Base-by-base conservation (phyloP, 2,888 invertebrate species). In the Volucella inflata region DNA sequence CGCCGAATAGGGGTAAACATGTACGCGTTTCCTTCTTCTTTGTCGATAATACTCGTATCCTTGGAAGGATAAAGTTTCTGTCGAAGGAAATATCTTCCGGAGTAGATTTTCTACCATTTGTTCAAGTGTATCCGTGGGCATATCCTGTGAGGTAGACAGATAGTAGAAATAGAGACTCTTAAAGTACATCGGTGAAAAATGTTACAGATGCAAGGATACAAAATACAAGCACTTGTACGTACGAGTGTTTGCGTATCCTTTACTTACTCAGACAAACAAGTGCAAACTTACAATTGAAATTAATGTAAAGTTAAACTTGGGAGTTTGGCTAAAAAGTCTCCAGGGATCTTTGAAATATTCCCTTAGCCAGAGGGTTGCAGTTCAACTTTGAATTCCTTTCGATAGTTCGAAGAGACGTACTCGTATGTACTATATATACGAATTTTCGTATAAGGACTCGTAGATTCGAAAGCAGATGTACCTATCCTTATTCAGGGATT, bases 221-320 rank as follows among this genome's bases (percentile, higher is more conserved):
- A 40, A 36, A 16, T 48, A 11, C 9, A 53, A 40, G 55, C 46
- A 60, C 55, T 78, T 59, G 44, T 42, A 21, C 70, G 64, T 40
- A 59, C 55, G 42, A 59, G 59, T 85, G 85, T 85, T 85, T 85
- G 72, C 76, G 81, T 85, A 85, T 85, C 76, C 76, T 77, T 85
- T 77, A 75, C 81, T 68, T 76, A 51, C 57, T 65, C 85, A 62
- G 76, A 72, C 85, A 85, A 81, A 85, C 74, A 87, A 87, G 87
- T 87, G 85, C 84, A 88, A 87, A 87, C 85, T 80, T 88, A 87
- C 88, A 87, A 88, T 88, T 88, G 88, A 88, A 87, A 88, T 88
- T 88, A 88, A 88, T 88, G 88, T 87, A 87, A 88, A 88, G 85
- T 87, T 85, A 72, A 87, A 87, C 85, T 76, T 76, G 81, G 80